Base-by-base conservation (phyloP, 1,140 invertebrate species). In the Cotesia chilonis region DNA sequence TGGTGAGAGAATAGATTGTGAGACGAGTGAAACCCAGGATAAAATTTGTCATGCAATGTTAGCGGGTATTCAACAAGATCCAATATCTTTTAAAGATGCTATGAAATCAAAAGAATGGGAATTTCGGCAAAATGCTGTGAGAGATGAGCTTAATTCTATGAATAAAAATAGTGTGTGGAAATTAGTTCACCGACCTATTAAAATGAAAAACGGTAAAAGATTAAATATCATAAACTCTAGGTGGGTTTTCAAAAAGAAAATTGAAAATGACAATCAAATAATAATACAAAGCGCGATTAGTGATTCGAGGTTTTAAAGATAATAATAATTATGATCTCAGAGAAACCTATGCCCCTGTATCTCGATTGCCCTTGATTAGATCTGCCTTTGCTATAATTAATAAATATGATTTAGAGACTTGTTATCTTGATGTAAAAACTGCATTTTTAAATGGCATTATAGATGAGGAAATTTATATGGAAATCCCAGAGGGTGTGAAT, bases 381-480 rank as follows among this genome's bases (percentile, higher is more conserved):
- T 9, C 60, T 7, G 60, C 72, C 10, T 28, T 75, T 14, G 20
- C 70, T 3, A 69, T 75, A 17, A 66, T 71, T 7, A 77, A 75
- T 65, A 74, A 73, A 54, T 61, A 74, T 28, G 71, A 78, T 61
- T 70, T 80, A 36, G 20, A 80, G 4, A 65, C 82, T 4, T 28
- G 65, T n/a, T 83, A 86, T 70, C 67, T 82, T 14, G 84, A 85
- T 74, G 78, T 85, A 0, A 79, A 75, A 60, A 85, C 79, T 6
- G 82, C 83, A 6, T 87, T 82, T 71, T 67, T 85, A 1, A 73
- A 85, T 68, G 80, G 80, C 3, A 64, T 66, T 17, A 35, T 86
- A 7, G 70, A 84, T 35, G 80, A 80, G 73, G 81, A 87, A 20
- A 82, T 88, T 5, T 87, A 82, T 68, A 87, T 88, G 83, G 76